These are phyloP conservation scores for Aurelia sp. DNA, from an alignment of 30 jellyfish, hydroid and myxozoan species.

Conservation along the genomic window DNA sequence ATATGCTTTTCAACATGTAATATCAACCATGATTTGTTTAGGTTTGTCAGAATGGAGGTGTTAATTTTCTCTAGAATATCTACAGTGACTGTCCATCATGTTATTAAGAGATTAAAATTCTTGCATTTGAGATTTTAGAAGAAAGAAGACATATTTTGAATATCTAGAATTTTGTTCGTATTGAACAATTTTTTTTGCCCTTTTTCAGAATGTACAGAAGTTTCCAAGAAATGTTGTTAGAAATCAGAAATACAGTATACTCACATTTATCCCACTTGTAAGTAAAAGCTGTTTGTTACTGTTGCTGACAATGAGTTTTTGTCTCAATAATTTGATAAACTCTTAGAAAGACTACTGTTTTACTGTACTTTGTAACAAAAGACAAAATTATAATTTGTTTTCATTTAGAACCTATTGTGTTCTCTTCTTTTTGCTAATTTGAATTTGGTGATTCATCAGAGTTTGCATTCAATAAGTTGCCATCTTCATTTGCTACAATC, in stretches of 20 bases:
- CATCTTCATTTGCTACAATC: too few species aligned
- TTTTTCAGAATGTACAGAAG: conserved; percentile 65
- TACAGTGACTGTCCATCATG: neutral
- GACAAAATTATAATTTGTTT: neutral
- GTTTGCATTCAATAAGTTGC: too few species aligned
- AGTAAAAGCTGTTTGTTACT: conserved; percentile 12
- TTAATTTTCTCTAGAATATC: too few species aligned
- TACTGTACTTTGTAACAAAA: too few species aligned
- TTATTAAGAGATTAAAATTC: neutral
- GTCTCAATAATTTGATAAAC: neutral
- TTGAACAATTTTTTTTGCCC: neutral
- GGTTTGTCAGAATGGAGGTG: too few species aligned
- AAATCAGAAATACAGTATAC: conserved; percentile 87
- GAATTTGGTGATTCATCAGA: neutral
- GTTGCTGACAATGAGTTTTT: neutral
- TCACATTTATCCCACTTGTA: conserved; percentile 92
- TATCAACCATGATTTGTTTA: too few species aligned
- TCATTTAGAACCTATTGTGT: neutral
- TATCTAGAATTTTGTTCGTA: neutral
- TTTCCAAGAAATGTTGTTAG: conserved; percentile 90
- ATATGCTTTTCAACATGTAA: too few species aligned
- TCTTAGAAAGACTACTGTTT: too few species aligned
- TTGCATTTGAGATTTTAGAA: neutral
- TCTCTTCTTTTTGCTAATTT: neutral
- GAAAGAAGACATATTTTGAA: neutral